A percentile compares a stretch with the other conserved stretches of the same genome.
phyloP scores from a whole-genome alignment of 2,888 invertebrate species.

The Ommatoiulus sabulosus region DNA sequence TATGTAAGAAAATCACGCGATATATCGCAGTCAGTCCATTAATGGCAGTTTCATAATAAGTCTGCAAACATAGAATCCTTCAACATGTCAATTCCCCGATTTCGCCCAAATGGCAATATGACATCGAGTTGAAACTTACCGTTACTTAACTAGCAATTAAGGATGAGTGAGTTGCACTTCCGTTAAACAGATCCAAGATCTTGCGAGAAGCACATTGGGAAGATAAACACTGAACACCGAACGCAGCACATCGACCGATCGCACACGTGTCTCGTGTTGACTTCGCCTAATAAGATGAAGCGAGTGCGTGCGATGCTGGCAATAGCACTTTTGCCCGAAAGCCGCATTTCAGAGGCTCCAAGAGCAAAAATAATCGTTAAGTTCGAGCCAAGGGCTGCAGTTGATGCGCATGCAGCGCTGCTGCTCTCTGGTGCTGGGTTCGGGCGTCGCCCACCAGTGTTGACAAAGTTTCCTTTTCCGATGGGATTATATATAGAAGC shows the following conservation, averaged over 20 bases:
- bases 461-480: slow-evolving; percentile 14
- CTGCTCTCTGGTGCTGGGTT: background rate
- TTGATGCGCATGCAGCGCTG: background rate
- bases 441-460: background rate
- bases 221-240: background rate
- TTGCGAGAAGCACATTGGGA: background rate
- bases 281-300: background rate
- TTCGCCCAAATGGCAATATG: background rate
- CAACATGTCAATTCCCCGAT: background rate
- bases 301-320: background rate
- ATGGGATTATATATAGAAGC: background rate
- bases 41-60: background rate
- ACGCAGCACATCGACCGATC: background rate
- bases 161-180: background rate
- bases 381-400: background rate
- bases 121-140: background rate
- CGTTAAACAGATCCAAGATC: background rate
- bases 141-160: background rate
- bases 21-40: background rate
- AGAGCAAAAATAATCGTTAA: slow-evolving; percentile 3
- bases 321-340: background rate
- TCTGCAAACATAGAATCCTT: background rate
- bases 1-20: no score
- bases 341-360: background rate
- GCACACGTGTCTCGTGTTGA: slow-evolving; percentile 40